Evolutionary conservation across 2,113 vertebrate genomes (phyloP).

Genomic region (Cairina moschata): DNA sequence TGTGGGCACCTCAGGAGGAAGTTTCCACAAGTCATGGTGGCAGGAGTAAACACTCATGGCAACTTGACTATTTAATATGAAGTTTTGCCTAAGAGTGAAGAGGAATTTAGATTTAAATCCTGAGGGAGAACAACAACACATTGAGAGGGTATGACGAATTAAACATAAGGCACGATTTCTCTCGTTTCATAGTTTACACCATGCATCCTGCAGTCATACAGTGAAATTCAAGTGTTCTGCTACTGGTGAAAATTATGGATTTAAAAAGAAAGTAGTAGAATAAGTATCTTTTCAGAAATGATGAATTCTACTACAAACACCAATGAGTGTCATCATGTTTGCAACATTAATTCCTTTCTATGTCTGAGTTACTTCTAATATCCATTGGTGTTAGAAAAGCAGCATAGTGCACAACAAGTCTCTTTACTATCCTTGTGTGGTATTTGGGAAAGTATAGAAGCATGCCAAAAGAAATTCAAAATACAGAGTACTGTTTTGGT

Average conservation of each 20-base stretch:
- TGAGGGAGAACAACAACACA: not conserved
- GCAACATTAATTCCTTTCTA: conserved; percentile 1
- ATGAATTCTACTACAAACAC: conserved; percentile 14
- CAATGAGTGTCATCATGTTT: not conserved
- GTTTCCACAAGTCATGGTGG: not conserved
- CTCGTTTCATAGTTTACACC: not conserved
- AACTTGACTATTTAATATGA: not conserved
- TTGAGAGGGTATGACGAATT: not conserved
- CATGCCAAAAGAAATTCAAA: not conserved
- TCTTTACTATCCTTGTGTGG: not conserved
- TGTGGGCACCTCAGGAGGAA: not conserved
- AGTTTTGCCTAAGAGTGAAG: not conserved
- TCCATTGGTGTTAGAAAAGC: not conserved
- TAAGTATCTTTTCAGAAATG: conserved; percentile 24
- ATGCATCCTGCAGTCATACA: not conserved
- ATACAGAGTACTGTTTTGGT: not conserved
- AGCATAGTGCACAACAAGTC: not conserved
- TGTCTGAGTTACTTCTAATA: not conserved
- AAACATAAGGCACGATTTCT: not conserved
- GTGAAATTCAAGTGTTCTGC: not conserved
- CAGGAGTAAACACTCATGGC: not conserved
- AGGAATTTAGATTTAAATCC: not conserved
- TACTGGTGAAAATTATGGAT: not conserved
- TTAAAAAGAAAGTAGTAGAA: conserved; percentile 13
- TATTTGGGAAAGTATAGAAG: not conserved